Evolutionary conservation across 2,113 vertebrate genomes (phyloP).

Genomic region (Eulemur macaco): DNA sequence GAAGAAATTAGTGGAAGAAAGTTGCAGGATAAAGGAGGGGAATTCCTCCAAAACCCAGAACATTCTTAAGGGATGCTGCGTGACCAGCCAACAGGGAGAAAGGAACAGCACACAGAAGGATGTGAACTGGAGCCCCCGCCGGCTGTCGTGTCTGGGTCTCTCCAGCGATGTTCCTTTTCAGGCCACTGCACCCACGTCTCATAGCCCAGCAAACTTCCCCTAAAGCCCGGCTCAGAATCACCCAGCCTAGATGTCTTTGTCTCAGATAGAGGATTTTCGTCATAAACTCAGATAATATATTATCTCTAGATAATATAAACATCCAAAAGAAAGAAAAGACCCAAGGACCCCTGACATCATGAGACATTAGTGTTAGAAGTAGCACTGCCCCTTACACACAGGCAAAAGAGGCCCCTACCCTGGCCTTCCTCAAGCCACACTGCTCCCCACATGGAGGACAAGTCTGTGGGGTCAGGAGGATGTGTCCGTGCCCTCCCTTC

Average conservation of each 20-base stretch:
- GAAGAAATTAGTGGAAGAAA: background rate
- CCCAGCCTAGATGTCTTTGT: background rate
- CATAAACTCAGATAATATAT: background rate
- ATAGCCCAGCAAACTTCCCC: background rate
- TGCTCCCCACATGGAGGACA: background rate
- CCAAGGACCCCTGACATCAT: background rate
- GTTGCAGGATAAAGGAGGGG: background rate
- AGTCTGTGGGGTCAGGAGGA: background rate
- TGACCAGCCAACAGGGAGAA: background rate
- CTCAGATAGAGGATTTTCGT: conserved; percentile 28
- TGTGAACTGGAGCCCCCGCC: background rate
- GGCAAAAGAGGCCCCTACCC: background rate
- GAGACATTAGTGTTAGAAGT: background rate
- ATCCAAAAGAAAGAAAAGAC: background rate
- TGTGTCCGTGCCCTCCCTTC: background rate
- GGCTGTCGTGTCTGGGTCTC: background rate
- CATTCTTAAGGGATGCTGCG: background rate
- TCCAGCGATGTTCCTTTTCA: background rate
- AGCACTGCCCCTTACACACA: background rate
- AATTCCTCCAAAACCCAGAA: background rate
- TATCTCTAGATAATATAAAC: background rate
- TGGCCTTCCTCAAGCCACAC: background rate
- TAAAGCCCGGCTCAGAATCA: background rate
- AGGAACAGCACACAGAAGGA: background rate
- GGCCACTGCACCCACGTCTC: background rate